phyloP scores from a whole-genome alignment of 1,140 invertebrate species.

The Trichonephila clavipes region DNA sequence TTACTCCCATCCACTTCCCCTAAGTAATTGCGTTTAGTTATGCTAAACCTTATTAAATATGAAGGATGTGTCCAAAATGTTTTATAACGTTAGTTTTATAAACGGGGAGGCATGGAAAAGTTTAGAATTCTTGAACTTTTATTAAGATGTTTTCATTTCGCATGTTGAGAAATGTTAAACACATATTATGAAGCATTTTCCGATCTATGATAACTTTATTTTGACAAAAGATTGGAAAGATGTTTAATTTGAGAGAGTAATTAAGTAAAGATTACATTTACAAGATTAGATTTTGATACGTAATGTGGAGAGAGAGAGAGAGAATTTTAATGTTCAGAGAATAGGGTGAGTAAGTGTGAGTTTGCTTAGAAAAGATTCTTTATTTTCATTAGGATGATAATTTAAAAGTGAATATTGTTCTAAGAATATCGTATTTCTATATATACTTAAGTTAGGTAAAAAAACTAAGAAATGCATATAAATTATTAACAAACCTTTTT shows the following conservation, averaged over 20 bases:
- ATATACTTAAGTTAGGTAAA: too few relatives aligned
- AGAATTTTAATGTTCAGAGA: too few relatives aligned
- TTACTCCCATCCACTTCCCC: not conserved
- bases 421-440: too few relatives aligned
- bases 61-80: slow-evolving; percentile 7
- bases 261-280: not conserved
- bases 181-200: not conserved
- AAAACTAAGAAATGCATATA: too few relatives aligned
- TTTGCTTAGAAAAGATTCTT: too few relatives aligned
- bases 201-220: not conserved
- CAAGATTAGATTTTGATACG: too few relatives aligned
- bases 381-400: too few relatives aligned
- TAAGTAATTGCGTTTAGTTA: slow-evolving; percentile 38
- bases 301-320: too few relatives aligned
- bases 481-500: too few relatives aligned
- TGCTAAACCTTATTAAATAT: slow-evolving; percentile 30
- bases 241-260: not conserved
- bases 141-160: not conserved
- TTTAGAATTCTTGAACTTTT: not conserved
- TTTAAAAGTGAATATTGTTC: too few relatives aligned
- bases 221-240: not conserved
- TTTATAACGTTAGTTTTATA: slow-evolving; percentile 18
- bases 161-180: not conserved
- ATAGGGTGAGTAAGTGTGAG: too few relatives aligned
- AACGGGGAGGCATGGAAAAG: not conserved